Percentiles rank a stretch among this genome's conserved stretches.
phyloP scores from a whole-genome alignment of 2,113 vertebrate species.

The Nothoprocta pentlandii region DNA sequence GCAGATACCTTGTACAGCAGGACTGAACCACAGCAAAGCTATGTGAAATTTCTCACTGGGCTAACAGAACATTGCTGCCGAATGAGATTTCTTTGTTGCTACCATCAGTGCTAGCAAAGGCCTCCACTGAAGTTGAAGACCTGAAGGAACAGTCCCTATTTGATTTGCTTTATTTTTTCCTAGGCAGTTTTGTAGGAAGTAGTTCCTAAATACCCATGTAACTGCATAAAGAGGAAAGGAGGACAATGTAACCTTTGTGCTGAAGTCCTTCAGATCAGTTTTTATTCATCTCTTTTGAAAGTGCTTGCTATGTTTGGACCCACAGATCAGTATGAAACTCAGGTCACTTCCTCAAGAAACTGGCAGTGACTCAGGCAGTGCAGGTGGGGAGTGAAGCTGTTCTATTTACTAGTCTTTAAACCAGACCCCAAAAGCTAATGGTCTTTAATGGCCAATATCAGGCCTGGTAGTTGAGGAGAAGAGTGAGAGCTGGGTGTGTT shows the following conservation, averaged over 20 bases:
- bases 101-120: neutral
- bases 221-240: neutral
- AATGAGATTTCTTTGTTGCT: neutral
- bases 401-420: neutral
- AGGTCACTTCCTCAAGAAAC: neutral
- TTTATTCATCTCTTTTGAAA: constrained; percentile 26
- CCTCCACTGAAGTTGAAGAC: neutral
- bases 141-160: fast-evolving
- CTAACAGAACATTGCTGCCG: fast-evolving
- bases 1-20: neutral
- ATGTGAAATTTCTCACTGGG: neutral
- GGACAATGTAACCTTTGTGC: constrained; percentile 39
- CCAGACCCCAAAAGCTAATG: neutral
- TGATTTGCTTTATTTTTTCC: neutral
- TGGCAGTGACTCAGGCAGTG: neutral
- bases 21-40: neutral
- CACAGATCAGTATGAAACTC: neutral
- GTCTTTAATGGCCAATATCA: neutral
- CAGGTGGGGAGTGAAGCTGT: neutral
- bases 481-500: neutral
- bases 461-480: neutral
- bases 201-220: constrained; percentile 31
- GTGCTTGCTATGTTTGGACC: constrained; percentile 4
- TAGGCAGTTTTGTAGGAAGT: constrained; percentile 5
- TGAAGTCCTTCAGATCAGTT: constrained; percentile 31